Conservation (phyloP, 1,140 invertebrate genomes). For the Amyelois transitella region DNA sequence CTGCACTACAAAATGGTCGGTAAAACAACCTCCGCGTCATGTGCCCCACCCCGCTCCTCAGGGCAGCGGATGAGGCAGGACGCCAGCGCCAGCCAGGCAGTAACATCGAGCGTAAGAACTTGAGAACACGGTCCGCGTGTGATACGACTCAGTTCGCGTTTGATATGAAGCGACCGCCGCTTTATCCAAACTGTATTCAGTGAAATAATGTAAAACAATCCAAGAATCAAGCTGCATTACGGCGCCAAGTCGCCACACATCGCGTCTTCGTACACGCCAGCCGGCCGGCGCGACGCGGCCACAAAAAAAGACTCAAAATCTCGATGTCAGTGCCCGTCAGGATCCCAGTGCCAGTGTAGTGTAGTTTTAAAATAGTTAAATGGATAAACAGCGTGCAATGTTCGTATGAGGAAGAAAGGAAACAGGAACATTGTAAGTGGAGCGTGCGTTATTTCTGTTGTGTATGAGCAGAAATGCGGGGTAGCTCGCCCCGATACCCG, state of each 20-base stretch:
- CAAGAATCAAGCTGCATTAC: slow-evolving; percentile 27
- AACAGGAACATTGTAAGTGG: slow-evolving; percentile 69
- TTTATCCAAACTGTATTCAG: slow-evolving; percentile 49
- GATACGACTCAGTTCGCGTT: slow-evolving; percentile 52
- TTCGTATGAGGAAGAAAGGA: slow-evolving; percentile 72
- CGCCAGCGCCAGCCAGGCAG: slow-evolving; percentile 32
- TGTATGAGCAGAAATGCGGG: slow-evolving; percentile 54
- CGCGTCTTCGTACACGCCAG: slow-evolving; percentile 31
- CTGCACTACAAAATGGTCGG: slow-evolving; percentile 22
- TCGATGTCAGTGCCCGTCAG: slow-evolving; percentile 59
- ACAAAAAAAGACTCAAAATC: slow-evolving; percentile 54
- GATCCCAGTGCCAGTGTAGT: slow-evolving; percentile 60
- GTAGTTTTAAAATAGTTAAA: slow-evolving; percentile 69
- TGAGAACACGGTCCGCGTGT: slow-evolving; percentile 19
- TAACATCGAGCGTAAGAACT: slow-evolving; percentile 60
- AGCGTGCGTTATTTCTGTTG: slow-evolving; percentile 52
- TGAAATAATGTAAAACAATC: slow-evolving; percentile 67
- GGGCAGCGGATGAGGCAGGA: too few relatives aligned
- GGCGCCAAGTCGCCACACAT: slow-evolving; percentile 30
- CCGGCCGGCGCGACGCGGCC: slow-evolving; percentile 58
- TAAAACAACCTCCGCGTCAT: slow-evolving; percentile 34
- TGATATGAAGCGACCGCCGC: slow-evolving; percentile 53
- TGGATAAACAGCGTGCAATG: slow-evolving; percentile 67
- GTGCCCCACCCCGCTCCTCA: slow-evolving; percentile 24
- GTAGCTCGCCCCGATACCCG: slow-evolving; percentile 49